phyloP scores from a whole-genome alignment of 2,888 invertebrate species.

The Leptogaster cylindrica region DNA sequence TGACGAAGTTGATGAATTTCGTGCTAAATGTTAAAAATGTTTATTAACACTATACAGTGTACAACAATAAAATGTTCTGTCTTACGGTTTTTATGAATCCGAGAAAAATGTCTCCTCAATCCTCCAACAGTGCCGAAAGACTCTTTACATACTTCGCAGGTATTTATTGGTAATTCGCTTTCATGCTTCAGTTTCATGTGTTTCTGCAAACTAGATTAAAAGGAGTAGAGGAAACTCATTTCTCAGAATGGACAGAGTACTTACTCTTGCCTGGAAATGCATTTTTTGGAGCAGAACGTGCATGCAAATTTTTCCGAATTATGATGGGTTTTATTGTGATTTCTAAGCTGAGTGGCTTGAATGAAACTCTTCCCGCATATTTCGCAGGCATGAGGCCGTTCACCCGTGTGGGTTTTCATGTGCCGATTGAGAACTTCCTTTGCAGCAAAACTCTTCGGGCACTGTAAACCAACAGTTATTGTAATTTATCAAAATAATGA shows the following conservation, averaged over 20 bases:
- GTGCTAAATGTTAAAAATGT: no score
- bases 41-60: no score
- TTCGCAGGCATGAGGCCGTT: slow-evolving; percentile 58
- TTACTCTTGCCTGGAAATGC: neutral
- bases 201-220: no score
- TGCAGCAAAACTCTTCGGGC: slow-evolving; percentile 78
- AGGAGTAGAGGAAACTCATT: no score
- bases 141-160: no score
- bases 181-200: no score
- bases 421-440: slow-evolving; percentile 83
- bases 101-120: no score
- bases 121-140: no score
- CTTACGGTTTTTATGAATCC: no score
- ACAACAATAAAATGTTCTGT: no score
- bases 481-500: slow-evolving; percentile 1
- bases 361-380: slow-evolving; percentile 82
- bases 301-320: slow-evolving; percentile 66
- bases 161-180: no score
- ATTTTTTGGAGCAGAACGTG: slow-evolving; percentile 48
- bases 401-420: slow-evolving; percentile 69
- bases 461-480: slow-evolving; percentile 64
- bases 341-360: slow-evolving; percentile 78
- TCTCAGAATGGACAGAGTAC: neutral
- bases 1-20: no score
- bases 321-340: slow-evolving; percentile 74